Base-by-base conservation (phyloP, 2,797 vertebrate genomes). In the Crenichthys baileyi region DNA sequence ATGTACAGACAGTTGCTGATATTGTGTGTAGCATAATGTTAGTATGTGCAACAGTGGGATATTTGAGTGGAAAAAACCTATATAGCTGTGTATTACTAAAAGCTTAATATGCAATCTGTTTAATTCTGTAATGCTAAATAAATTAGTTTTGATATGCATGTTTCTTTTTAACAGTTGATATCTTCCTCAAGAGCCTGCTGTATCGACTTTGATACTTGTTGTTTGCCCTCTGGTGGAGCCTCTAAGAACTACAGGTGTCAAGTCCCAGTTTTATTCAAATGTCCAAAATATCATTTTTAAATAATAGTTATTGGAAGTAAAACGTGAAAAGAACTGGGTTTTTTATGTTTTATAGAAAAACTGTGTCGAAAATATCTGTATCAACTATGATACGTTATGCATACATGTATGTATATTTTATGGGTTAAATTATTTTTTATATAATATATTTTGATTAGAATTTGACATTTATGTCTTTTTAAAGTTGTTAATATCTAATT, bases 121-220 rank as follows among this genome's bases (percentile, higher is more conserved):
- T 65, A 75, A 81, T 79, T 60, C 55, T 8, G 63, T 76, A 11
- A 60, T 60, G 13, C 58, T 26, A 60, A 16, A 29, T 26, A 60
- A 60, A 29, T 60, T 4, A 11, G 29, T 61, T 82, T 82, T 82
- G 70, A 83, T 74, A 79, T 67, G 70, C 78, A 84, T 79, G 31
- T 55, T 55, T 11, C 5, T 6, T 15, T 60, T 60, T 60, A 13
- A 29, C 13, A 26, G 26, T 29, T 60, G 58, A 15, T 29, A 6
- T 5, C 15, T 29, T 60, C 26, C 26, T 26, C 56, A 58, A 58
- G 9, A 58, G 26, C 56, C 11, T 58, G n/a, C 11, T 58, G 4
- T 58, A 24, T 58, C 24, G 1, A 0, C 12, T 7, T 26, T 2
- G 7, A n/a, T n/a, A 4, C n/a, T 58, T 58, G 55, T 58, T 11